Evolutionary conservation across 2,113 vertebrate genomes (phyloP).

Genomic region (Hypomesus transpacificus): DNA sequence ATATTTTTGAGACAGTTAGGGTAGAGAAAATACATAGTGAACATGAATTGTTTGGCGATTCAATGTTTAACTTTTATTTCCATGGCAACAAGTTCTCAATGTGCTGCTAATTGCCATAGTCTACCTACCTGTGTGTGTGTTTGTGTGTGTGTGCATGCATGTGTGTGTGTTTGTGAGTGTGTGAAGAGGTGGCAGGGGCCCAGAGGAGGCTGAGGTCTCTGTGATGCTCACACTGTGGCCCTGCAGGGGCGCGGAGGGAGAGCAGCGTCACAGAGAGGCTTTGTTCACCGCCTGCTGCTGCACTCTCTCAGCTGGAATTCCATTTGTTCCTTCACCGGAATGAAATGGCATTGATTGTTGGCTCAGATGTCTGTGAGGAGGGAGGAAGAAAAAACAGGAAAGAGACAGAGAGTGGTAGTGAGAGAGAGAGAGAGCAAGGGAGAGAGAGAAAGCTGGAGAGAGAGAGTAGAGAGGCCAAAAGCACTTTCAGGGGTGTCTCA

Average conservation of each 20-base stretch:
- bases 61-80: too few relatives aligned
- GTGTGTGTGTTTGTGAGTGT: constrained; percentile 16
- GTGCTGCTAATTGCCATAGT: too few relatives aligned
- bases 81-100: too few relatives aligned
- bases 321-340: constrained; percentile 61
- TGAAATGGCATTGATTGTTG: constrained; percentile 74
- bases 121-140: neutral
- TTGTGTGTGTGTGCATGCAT: neutral
- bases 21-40: neutral
- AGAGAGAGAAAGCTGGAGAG: constrained; percentile 37
- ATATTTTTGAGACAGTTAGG: neutral
- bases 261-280: constrained; percentile 43
- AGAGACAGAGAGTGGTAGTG: constrained; percentile 14
- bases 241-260: constrained; percentile 6
- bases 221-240: constrained; percentile 4
- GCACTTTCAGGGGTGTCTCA: constrained; percentile 25
- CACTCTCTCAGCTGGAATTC: constrained; percentile 64
- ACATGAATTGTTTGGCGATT: neutral
- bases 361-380: constrained; percentile 58
- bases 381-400: neutral
- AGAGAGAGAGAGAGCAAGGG: constrained; percentile 21
- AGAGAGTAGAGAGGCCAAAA: constrained; percentile 27
- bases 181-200: constrained; percentile 6
- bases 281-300: constrained; percentile 50
- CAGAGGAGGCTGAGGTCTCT: neutral